Evolutionary conservation across 2,888 invertebrate genomes (phyloP), one percentile per base, ranked within the genome.

Genomic region (Pocota personata): DNA sequence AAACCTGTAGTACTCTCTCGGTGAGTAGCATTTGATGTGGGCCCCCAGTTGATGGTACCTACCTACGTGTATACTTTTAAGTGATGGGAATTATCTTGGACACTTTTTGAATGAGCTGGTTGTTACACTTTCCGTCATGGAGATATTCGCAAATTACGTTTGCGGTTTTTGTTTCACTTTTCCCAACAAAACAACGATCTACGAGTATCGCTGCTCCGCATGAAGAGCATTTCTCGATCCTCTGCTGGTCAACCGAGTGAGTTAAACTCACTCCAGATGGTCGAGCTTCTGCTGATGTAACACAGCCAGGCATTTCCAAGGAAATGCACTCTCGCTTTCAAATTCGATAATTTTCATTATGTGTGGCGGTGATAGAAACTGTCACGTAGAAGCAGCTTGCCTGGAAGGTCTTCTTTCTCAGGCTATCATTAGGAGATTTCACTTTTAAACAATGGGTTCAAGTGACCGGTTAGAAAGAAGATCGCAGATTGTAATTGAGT

Each of bases 101-200:
- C 86, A 86, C 86, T 86, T 86, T 86, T 86, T 86, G 86, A 86
- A 86, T 86, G 86, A 86, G 86, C 76, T 86, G 86, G 86, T 82
- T 86, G 86, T 82, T 86, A 86, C 86, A 86, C 86, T 86, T 86
- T 86, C 86, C 86, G 86, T 86, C 86, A 86, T 86, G 86, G 86
- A 86, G 86, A 86, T 86, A 86, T 86, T 86, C 86, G 82, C 82
- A 86, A 86, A 86, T 86, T 86, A 86, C 82, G 60, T 82, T 86
- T 86, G 86, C 72, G 86, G 86, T 86, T 82, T 67, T 80, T 82
- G 82, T 82, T 86, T 86, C 82, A 86, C 86, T 86, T 86, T 86
- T 86, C 67, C 76, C 82, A 86, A 66, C 75, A 43, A 43, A 7
- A 8, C 37, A 35, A 58, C 67, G 27, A 27, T 32, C 52, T n/a